A percentile compares a stretch with the other conserved stretches of the same genome.
These are phyloP conservation scores for Neoitamus cyanurus DNA, from an alignment of 2,888 invertebrate genomes.

Conservation along the genomic window DNA sequence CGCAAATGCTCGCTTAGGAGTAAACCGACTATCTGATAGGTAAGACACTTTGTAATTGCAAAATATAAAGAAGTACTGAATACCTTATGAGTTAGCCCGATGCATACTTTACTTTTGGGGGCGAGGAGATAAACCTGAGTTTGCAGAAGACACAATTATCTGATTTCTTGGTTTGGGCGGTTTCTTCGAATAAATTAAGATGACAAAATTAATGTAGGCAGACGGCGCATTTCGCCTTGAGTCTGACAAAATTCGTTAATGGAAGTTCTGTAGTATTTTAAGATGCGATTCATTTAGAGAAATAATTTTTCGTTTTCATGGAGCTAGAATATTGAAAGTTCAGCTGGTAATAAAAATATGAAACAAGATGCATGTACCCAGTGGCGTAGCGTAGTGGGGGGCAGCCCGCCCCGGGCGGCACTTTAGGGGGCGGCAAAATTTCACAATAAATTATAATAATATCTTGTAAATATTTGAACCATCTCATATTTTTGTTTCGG, in stretches of 20 bases:
- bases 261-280: not conserved
- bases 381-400: no score
- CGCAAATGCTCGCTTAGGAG: not conserved
- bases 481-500: no score
- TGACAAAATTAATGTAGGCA: not conserved
- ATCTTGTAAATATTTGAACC: no score
- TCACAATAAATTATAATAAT: no score
- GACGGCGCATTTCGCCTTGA: not conserved
- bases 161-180: not conserved
- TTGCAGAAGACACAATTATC: not conserved
- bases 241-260: not conserved
- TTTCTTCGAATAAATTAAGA: not conserved
- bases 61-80: not conserved
- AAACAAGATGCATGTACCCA: no score
- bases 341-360: not conserved
- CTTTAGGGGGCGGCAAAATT: no score
- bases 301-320: not conserved
- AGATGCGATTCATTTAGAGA: not conserved
- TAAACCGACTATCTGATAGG: not conserved
- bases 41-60: not conserved
- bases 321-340: not conserved
- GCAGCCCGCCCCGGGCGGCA: no score
- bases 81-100: not conserved
- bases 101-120: not conserved
- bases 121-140: not conserved